These are phyloP conservation scores for Drosophila auraria DNA, from an alignment of 1,140 invertebrate genomes.

Conservation along the genomic window DNA sequence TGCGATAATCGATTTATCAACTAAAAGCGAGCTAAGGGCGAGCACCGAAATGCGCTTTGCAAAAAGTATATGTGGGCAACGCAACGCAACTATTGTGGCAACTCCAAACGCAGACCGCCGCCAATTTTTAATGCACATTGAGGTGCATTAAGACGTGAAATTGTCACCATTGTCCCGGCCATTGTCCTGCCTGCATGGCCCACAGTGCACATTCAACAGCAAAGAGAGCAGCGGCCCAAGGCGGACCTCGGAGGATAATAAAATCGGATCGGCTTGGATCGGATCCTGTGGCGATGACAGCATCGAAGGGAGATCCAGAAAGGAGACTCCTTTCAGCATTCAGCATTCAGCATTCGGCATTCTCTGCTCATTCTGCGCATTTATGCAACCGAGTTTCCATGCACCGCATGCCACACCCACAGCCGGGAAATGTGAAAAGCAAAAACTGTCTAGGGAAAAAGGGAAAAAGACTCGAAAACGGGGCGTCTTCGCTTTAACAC, in stretches of 20 bases:
- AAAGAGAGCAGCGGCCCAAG: conserved; percentile 47
- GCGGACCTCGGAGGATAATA: conserved; percentile 18
- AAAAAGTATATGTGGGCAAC: conserved; percentile 27
- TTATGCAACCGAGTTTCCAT: conserved; percentile 45
- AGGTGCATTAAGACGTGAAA: conserved; percentile 85
- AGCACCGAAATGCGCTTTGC: conserved; percentile 62
- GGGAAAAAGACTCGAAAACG: conserved; percentile 29
- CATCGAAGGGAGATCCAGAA: conserved; percentile 57
- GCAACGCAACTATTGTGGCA: background rate
- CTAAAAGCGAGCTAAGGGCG: conserved; percentile 22
- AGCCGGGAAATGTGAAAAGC: conserved; percentile 19
- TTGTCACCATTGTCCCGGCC: conserved; percentile 74
- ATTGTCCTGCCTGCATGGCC: conserved; percentile 62
- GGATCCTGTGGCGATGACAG: conserved; percentile 71
- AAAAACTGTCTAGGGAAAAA: conserved; percentile 7
- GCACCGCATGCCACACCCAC: conserved; percentile 47
- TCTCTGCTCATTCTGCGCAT: conserved; percentile 7
- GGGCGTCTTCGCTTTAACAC: conserved; percentile 51
- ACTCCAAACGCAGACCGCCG: conserved; percentile 46
- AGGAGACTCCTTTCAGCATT: conserved; percentile 10
- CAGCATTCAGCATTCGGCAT: conserved; percentile 2
- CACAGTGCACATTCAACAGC: conserved; percentile 60
- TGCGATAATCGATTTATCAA: conserved; percentile 84
- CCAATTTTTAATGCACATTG: conserved; percentile 71
- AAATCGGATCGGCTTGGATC: conserved; percentile 2